Base-by-base conservation (phyloP, 2,113 vertebrate genomes). In the human (Homo sapiens) region DNA sequence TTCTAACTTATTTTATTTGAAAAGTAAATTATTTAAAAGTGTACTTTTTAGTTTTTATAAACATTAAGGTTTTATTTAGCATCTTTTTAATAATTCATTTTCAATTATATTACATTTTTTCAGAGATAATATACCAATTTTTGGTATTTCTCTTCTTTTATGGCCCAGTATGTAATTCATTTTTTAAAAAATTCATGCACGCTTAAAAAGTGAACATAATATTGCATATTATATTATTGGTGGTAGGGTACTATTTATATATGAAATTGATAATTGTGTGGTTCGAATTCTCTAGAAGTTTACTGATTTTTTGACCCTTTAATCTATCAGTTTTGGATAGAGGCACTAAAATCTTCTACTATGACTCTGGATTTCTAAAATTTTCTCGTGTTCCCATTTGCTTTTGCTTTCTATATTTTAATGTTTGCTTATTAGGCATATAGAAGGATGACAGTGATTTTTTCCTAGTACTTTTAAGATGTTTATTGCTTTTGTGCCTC, bases 381-480 rank as follows among this genome's bases (percentile, higher is more conserved):
- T 78, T 70, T 90, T 90, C 84, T 57, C 70, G 9, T 89, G 43
- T 72, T 82, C 35, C 50, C 66, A 17, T 83, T 79, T 18, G 40
- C 27, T 93, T 85, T 89, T 81, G 10, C 22, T n/a, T 93, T 73
- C 79, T 68, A 23, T 40, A 80, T 35, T 61, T 89, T 72, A 20
- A 61, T 5, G 6, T 52, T 68, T 90, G 12, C 48, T 75, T 93
- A n/a, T 90, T 43, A 93, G 59, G 35, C 18, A 57, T 75, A 76
- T 68, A 72, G 8, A 68, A 73, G 48, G 23, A 73, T 22, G 30
- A 43, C 20, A 72, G 66, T n/a, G 55, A 30, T 80, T 86, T 97
- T 93, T 70, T 85, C 66, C 86, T 70, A 68, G 48, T 16, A 59
- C 32, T 96, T 95, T 96, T 72, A 93, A 70, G 82, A 83, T 76